Percentiles rank a stretch among this genome's conserved stretches.
phyloP scores from a whole-genome alignment of 2,888 invertebrate species.

The Calameuta pallipes region DNA sequence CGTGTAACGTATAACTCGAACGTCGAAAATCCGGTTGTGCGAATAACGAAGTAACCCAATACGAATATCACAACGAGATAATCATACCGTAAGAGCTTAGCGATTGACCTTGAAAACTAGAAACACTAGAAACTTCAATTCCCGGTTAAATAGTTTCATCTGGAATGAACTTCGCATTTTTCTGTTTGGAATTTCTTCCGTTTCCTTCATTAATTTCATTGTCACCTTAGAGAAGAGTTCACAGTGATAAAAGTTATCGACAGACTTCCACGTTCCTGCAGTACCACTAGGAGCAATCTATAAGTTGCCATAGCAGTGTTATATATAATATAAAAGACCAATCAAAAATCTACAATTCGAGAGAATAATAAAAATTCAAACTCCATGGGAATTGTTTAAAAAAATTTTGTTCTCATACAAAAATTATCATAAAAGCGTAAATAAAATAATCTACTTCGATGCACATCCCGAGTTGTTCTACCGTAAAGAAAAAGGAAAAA shows the following conservation, averaged over 20 bases:
- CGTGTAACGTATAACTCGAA: not conserved
- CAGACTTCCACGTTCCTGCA: too few species aligned
- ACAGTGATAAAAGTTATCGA: too few species aligned
- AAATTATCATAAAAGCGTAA: not conserved
- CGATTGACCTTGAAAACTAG: not conserved
- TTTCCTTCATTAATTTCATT: conserved; percentile 7
- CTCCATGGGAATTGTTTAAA: not conserved
- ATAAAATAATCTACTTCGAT: not conserved
- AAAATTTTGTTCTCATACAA: not conserved
- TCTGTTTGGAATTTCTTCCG: not conserved
- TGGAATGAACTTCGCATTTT: not conserved
- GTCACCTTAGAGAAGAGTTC: not conserved
- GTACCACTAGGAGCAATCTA: too few species aligned
- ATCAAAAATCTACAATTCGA: not conserved
- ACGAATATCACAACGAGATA: not conserved
- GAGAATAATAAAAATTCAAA: not conserved
- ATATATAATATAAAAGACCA: too few species aligned
- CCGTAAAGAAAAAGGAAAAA: not conserved
- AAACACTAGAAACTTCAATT: not conserved
- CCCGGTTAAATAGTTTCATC: not conserved
- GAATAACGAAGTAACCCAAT: not conserved
- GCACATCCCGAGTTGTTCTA: not conserved
- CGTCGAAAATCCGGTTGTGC: not conserved
- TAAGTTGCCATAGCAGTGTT: too few species aligned
- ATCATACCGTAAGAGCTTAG: not conserved